Evolutionary conservation across 1,140 invertebrate species (phyloP), one percentile per base, ranked within the genome.

Genomic region (Melanaphis sacchari): DNA sequence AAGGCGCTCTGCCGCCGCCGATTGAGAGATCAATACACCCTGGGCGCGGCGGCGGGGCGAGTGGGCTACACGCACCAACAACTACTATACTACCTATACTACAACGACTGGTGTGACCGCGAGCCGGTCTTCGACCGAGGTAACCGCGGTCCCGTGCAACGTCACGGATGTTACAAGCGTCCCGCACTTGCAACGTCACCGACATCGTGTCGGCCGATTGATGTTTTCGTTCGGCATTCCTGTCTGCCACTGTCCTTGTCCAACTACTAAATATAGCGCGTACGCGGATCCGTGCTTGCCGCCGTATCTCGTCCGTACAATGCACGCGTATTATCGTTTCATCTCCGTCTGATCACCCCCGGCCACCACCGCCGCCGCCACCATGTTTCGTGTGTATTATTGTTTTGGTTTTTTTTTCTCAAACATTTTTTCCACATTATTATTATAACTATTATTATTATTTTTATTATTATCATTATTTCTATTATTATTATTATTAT

Each of bases 181-280:
- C 18, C 46, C 46, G 91, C 91, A 49, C 91, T 93, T 93, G 91
- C 46, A 93, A 93, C 81, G 91, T 93, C 91, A 84, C 91, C 18
- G 91, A 93, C 76, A 85, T 85, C 89, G 88, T 66, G 52, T 90
- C 76, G 76, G 81, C 76, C 91, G 91, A 93, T 93, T 93, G 91
- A 93, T 93, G 91, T 92, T 92, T 92, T 92, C 91, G 91, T 93
- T 93, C 81, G 46, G 91, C 46, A 93, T 93, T 93, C 81, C 91
- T 84, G 91, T 93, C 91, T 84, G 91, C 81, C 76, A 2, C 91
- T 36, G 76, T 93, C 81, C 91, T 85, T 84, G 91, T 93, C 91
- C 46, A 84, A 84, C 38, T 84, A 76, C 91, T 93, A 93, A 85
- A 93, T 85, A 93, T 93, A 93, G 81, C 43, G 91, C 81, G 59